These are phyloP conservation scores for Hypanus sabinus DNA, from an alignment of 2,113 vertebrate genomes.

Conservation along the genomic window DNA sequence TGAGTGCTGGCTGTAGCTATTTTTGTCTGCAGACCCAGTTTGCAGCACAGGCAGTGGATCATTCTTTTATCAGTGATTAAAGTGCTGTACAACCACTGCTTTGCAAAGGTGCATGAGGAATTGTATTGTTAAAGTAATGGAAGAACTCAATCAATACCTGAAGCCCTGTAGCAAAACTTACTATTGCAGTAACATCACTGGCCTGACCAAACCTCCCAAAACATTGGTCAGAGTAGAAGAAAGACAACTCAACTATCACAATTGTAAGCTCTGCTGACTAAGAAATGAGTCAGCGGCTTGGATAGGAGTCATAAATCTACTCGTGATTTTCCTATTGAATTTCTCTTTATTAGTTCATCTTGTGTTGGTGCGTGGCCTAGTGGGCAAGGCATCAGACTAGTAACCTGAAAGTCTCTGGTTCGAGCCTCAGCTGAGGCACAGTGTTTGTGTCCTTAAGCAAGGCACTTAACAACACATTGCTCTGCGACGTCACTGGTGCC, in stretches of 20 bases:
- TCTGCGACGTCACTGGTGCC: too few relatives aligned
- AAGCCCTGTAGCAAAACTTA: background rate
- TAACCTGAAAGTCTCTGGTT: too few relatives aligned
- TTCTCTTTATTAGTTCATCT: background rate
- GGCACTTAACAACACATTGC: too few relatives aligned
- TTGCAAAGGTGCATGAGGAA: background rate
- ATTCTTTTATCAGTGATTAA: slow-evolving; percentile 4
- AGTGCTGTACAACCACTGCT: background rate
- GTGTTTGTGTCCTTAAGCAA: too few relatives aligned
- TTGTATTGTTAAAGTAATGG: background rate
- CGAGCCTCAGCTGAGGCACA: too few relatives aligned
- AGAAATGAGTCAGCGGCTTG: background rate
- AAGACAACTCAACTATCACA: background rate
- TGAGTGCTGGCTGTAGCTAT: background rate
- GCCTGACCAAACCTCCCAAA: background rate
- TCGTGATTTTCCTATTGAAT: background rate
- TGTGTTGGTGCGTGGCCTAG: too few relatives aligned
- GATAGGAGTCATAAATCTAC: background rate
- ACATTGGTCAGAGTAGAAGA: background rate
- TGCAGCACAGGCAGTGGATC: background rate
- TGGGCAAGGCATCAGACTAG: too few relatives aligned
- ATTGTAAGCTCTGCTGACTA: background rate
- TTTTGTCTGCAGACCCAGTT: background rate
- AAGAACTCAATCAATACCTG: background rate
- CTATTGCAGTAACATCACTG: background rate